Evolutionary conservation across 92 coral and sea anemone genomes (phyloP), one percentile per base, ranked within the genome.

Genomic region (Blastomussa wellsi): DNA sequence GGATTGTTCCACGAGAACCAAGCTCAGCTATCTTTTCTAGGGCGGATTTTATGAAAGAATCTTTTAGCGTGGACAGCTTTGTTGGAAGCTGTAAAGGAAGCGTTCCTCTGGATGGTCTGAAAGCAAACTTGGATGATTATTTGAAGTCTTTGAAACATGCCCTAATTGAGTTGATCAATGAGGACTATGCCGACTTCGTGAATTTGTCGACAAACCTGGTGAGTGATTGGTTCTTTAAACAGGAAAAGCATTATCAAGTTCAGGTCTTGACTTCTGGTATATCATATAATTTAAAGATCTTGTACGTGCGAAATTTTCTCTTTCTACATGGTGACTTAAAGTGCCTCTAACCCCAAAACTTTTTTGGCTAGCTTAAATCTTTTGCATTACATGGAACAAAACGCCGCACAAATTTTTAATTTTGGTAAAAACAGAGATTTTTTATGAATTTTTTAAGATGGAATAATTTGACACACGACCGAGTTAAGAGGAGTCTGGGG

Each of bases 131-230:
- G 51, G 98, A 97, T 77, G 97, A 97, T 71, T 97, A 97, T 88
- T 90, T 97, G 86, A 94, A 90, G 89, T 82, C 96, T 39, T 86
- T 97, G 69, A 97, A 93, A 86, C 94, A 90, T 80, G 99, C 99
- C 14, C 86, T 97, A 72, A 97, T 97, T 44, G 99, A 97, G 89
- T 93, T 97, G 83, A 97, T 97, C 69, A 97, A 96, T 72, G 96
- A 96, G 86, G 98, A 96, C 84, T 96, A 96, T 88, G 98, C 98
- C 15, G 99, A 97, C 88, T 97, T 97, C 68, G 99, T 97, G 51
- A 97, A 97, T 74, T 83, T 97, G 57, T 97, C 99, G 17, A 94
- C 99, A 26, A 97, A 94, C 79, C 88, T 97, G 93, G 99, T 97
- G 83, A 82, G 98, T 64, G 22, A 28, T 77, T 82, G 29, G 13